A percentile compares a stretch with the other conserved stretches of the same genome.
phyloP scores from a whole-genome alignment of 2,797 vertebrate species.

The Mallotus villosus region DNA sequence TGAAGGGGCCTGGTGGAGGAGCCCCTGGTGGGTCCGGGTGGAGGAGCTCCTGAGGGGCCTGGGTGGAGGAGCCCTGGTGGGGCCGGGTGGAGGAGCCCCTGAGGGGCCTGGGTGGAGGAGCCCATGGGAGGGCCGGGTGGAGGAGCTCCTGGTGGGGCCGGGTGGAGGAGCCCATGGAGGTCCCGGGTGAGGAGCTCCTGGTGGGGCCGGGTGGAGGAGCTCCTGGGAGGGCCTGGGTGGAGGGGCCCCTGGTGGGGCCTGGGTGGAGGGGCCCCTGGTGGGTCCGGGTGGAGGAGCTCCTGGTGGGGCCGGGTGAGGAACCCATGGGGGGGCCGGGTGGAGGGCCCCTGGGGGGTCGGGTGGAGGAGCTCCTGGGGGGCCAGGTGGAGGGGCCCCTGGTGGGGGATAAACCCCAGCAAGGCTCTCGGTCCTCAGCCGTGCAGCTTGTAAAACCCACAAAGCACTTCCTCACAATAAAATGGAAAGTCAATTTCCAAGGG shows the following conservation, averaged over 20 bases:
- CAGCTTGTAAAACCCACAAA: slow-evolving; percentile 61
- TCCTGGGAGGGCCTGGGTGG: no score
- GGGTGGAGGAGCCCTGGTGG: slow-evolving; percentile 43
- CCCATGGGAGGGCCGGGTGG: slow-evolving; percentile 44
- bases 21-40: slow-evolving; percentile 29
- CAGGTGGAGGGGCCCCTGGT: slow-evolving; percentile 49
- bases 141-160: slow-evolving; percentile 43
- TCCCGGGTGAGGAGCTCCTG: no score
- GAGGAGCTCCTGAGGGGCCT: slow-evolving; percentile 43
- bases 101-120: slow-evolving; percentile 35
- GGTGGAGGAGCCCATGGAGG: no score
- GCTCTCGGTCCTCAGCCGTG: slow-evolving; percentile 52
- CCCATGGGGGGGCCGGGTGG: no score
- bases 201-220: no score
- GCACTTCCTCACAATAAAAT: slow-evolving; percentile 48
- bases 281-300: slow-evolving; percentile 49
- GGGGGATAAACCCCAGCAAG: slow-evolving; percentile 49
- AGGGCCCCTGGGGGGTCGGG: no score
- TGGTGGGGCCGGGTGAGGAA: no score
- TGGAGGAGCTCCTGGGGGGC: slow-evolving; percentile 19
- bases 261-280: slow-evolving; percentile 16
- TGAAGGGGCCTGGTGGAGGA: slow-evolving; percentile 32
- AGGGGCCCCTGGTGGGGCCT: no score
- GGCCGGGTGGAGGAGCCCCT: slow-evolving; percentile 36
- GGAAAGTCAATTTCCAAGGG: slow-evolving; percentile 37